Base-by-base conservation (phyloP, 2,797 vertebrate species). In the Cynodonichthys magdalenae region DNA sequence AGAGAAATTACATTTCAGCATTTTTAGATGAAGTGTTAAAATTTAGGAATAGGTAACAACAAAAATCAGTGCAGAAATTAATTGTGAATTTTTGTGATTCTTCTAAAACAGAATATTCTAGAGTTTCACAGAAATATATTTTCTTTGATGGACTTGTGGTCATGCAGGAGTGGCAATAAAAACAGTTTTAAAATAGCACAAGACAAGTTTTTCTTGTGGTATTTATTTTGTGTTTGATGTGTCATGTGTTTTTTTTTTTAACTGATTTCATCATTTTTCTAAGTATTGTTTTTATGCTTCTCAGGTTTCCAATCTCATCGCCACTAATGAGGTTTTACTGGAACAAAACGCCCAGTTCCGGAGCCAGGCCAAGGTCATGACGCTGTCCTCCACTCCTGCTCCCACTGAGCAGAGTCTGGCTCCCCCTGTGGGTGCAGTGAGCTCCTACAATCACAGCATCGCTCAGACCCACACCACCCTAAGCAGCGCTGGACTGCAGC, bases 301-400 rank as follows among this genome's bases (percentile, higher is more conserved):
- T 59, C 92, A 99, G 93, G 96, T 99, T 34, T 96, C 93, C 81
- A 98, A 98, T 85, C 92, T 99, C 19, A 80, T 97, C 63, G 97
- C 97, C 69, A 98, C 97, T 75, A 99, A 99, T 12, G 97, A 99
- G 86, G 96, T 99, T 57, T 93, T 99, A n/a, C 90, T 99, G 90
- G 97, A 99, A 67, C 97, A 99, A 82, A 99, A 99, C 20, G 97
- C 97, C 9, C 97, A 98, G 77, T 98, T 98, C 86, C 95, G 97
- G 3, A 97, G 91, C 88, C 97, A 99, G 81, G 91, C 96, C 83
- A 99, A 98, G 81, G 97, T 99, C 77, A 94, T 99, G 92, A 96
- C 96, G 0, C 91, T 99, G 4, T 95, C 96, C 49, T 96, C 97
- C 76, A 96, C 95, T 0, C 93, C 95, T 2, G 90, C 95, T 0